Evolutionary conservation across 2,888 invertebrate species (phyloP).

Genomic region (Parnassius glacialis): DNA sequence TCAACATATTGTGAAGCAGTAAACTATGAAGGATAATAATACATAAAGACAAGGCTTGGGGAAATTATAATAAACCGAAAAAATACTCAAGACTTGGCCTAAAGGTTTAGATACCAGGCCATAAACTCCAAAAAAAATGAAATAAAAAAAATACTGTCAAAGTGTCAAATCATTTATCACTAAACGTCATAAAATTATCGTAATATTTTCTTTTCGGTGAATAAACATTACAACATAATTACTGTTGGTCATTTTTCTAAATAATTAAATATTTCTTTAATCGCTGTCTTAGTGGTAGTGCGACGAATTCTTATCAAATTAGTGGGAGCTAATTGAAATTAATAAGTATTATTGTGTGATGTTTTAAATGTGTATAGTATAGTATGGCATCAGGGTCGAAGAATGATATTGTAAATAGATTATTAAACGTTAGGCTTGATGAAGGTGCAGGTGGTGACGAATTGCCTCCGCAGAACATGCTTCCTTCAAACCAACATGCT

Average conservation of each 20-base stretch:
- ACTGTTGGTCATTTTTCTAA: background rate
- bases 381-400: slow-evolving; percentile 70
- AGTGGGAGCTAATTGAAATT: background rate
- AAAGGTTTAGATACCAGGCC: too few species aligned
- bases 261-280: background rate
- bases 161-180: background rate
- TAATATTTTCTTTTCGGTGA: background rate
- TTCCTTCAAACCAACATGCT: slow-evolving; percentile 71
- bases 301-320: background rate
- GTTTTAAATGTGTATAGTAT: slow-evolving; percentile 31
- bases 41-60: too few species aligned
- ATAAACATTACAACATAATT: background rate
- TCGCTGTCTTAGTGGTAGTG: background rate
- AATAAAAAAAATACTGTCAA: background rate
- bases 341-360: slow-evolving; percentile 44
- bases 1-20: too few species aligned
- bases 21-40: too few species aligned
- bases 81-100: too few species aligned
- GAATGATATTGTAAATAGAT: slow-evolving; percentile 67
- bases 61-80: too few species aligned
- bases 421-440: slow-evolving; percentile 62
- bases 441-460: slow-evolving; percentile 58
- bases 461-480: slow-evolving; percentile 75
- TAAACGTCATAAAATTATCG: background rate
- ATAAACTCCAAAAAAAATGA: too few species aligned